Evolutionary conservation across 1,140 invertebrate genomes (phyloP).

Genomic region (Bathynomus jamesi): DNA sequence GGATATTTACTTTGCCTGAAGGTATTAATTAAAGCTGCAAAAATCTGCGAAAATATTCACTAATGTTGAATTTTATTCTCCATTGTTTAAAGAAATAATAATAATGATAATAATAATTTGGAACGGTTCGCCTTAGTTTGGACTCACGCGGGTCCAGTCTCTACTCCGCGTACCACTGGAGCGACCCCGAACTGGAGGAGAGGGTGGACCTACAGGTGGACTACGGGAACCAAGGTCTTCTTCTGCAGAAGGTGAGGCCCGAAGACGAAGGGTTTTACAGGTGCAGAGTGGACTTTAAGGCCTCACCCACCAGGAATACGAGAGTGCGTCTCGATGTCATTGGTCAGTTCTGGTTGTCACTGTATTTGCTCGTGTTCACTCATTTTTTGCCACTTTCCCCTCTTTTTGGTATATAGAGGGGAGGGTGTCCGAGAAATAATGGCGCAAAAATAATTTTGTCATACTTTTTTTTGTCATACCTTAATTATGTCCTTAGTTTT

Average conservation of each 20-base stretch:
- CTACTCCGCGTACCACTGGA: neutral
- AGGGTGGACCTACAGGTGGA: neutral
- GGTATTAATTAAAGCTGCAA: no score
- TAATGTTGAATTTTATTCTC: no score
- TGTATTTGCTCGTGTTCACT: no score
- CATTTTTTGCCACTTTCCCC: no score
- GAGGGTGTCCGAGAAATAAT: no score
- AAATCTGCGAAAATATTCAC: no score
- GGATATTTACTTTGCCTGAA: no score
- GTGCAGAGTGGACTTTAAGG: constrained; percentile 76
- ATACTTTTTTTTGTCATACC: no score
- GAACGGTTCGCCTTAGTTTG: neutral
- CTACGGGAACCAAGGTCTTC: constrained; percentile 42
- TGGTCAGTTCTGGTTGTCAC: no score
- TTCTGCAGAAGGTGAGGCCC: constrained; percentile 60
- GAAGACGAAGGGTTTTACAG: constrained; percentile 71
- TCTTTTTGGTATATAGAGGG: no score
- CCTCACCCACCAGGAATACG: constrained; percentile 72
- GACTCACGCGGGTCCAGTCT: neutral
- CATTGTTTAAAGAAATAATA: neutral
- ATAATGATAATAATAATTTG: neutral
- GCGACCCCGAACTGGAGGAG: neutral
- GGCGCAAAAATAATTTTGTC: no score
- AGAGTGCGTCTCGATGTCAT: constrained; percentile 79
- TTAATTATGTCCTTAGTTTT: no score